Evolutionary conservation across 2,797 vertebrate species (phyloP), one percentile per base, ranked within the genome.

Genomic region (Enteromius thamalakanensis): DNA sequence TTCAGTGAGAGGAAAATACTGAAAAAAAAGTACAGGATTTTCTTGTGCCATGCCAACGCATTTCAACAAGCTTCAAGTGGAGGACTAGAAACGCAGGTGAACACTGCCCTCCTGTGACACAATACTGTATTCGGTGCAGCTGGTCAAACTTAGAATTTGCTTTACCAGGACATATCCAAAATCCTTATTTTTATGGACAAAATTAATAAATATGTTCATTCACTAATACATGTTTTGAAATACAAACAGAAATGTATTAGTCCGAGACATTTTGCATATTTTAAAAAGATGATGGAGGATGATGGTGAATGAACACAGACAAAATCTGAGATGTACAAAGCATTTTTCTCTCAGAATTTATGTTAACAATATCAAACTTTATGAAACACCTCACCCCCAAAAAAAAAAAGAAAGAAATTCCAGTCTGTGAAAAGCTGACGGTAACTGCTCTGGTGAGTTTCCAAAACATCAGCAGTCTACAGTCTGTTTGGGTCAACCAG

Each of bases 91-190:
- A 81, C 79, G 40, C 40, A 62, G 82, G 64, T 69, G 12, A 80
- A 84, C 87, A 87, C 84, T 87, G 87, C 79, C 87, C 62, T 79
- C 84, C 21, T 80, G 79, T 88, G 87, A 68, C 60, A 80, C 17
- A 49, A 64, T 51, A 5, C 4, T 34, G 15, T 6, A 29, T 76
- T n/a, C 53, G 17, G 32, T n/a, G 42, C 45, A 74, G 37, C 32
- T 49, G n/a, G 10, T 76, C 80, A 64, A 75, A 75, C 15, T 37
- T 26, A 14, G 21, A 21, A 65, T 51, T 34, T 34, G 42, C 21
- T 34, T 58, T 8, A 70, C n/a, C 34, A 3, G 0, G 6, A 19
- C 17, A 47, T n/a, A n/a, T n/a, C n/a, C n/a, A n/a, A n/a, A n/a
- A n/a, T n/a, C n/a, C n/a, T n/a, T n/a, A n/a, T n/a, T n/a, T n/a